Evolutionary conservation across 2,113 vertebrate species (phyloP), one percentile per base, ranked within the genome.

Genomic region (Sciurus niger): DNA sequence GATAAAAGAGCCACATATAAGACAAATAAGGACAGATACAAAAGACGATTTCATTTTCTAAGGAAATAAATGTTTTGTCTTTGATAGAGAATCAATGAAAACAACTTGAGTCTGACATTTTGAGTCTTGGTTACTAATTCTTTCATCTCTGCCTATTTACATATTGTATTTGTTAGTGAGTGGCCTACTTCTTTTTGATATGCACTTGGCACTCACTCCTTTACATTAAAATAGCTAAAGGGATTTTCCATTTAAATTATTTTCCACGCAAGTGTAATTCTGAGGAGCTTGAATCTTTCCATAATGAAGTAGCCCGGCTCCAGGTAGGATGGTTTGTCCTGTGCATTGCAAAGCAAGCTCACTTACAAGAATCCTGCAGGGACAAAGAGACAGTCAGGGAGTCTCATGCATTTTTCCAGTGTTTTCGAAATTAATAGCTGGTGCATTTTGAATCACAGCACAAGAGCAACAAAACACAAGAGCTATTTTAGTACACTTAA

Each of bases 181-280:
- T 37, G 92, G 6, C 22, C 18, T 14, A 30, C 25, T 93, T 65
- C 10, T 37, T 89, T 89, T 55, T 73, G 18, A 78, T 25, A 84
- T n/a, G 10, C 2, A 18, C 46, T 92, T 84, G 70, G 4, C 48
- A 80, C 51, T 4, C 48, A 84, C 51, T 87, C n/a, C 30, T 73
- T 84, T 83, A 67, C 12, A 20, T 67, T 96, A 72, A 96, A 80
- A 72, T 9, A 96, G 17, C 72, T 46, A 84, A 24, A 1, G 37
- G 51, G 53, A 86, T 72, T 89, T 89, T 92, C 85, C 46, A 55
- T 94, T 94, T 85, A 96, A 93, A 89, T 96, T 84, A 82, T 76
- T 95, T 94, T 87, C 28, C 30, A 77, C 5, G 9, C 24, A 65
- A 90, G 32, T 72, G 30, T 30, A 89, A 74, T 77, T 92, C 30